A percentile compares a stretch with the other conserved stretches of the same genome.
These are phyloP conservation scores for Disparrhopalites patrizii DNA, from an alignment of 2,888 invertebrate genomes.

Conservation along the genomic window DNA sequence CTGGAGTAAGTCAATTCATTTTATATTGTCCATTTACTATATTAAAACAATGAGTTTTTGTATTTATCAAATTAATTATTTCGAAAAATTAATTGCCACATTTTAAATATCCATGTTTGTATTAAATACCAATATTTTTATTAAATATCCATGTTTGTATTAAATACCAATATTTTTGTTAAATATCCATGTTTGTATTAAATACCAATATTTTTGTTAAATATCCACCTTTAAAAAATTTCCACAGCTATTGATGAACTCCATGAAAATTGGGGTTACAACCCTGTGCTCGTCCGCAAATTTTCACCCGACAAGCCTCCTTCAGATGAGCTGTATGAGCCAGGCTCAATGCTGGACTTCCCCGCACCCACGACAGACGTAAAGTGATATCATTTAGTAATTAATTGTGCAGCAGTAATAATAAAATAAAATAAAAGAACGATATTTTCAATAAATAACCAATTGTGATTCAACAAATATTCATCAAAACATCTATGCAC, in stretches of 20 bases:
- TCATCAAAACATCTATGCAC: too few relatives aligned
- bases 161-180: not conserved
- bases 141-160: not conserved
- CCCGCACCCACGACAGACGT: too few relatives aligned
- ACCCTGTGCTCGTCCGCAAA: not conserved
- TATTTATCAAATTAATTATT: not conserved
- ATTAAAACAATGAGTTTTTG: not conserved
- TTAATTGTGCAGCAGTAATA: too few relatives aligned
- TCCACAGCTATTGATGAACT: not conserved
- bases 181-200: not conserved
- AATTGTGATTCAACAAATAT: too few relatives aligned
- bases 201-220: not conserved
- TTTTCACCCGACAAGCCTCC: not conserved
- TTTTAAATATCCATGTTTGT: not conserved
- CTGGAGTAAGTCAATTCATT: not conserved
- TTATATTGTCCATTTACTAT: too few relatives aligned
- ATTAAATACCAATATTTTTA: not conserved
- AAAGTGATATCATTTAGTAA: too few relatives aligned
- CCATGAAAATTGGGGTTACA: not conserved
- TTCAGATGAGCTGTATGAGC: not conserved
- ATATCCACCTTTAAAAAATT: too few relatives aligned
- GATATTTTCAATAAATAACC: too few relatives aligned
- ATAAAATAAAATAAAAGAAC: too few relatives aligned
- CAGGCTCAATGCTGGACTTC: not conserved
- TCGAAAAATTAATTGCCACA: not conserved